Base-by-base conservation (phyloP, 1,140 invertebrate species). In the Episyrphus balteatus region DNA sequence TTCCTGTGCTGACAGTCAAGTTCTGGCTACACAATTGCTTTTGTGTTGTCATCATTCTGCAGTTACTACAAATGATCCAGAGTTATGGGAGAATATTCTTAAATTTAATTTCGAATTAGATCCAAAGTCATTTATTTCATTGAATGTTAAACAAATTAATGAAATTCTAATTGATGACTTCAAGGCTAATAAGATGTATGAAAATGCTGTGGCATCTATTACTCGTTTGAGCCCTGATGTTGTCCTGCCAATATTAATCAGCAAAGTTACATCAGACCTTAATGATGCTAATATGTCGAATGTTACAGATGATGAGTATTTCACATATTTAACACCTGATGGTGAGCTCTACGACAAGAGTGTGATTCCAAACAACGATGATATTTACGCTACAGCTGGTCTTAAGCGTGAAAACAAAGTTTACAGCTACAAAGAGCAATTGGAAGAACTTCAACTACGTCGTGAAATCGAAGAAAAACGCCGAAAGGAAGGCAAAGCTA, bases 341-440 rank as follows among this genome's bases (percentile, higher is more conserved):
- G 92, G 89, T 19, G 83, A 90, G 58, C 72, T 98, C 0, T 97
- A 87, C 64, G 91, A 99, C 70, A 93, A 88, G 67, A 83, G 80
- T 59, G 80, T 94, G 2, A 72, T 97, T 44, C 88, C 91, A 43
- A 80, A 79, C 47, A 79, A 75, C 51, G 76, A 77, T 42, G 78
- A 80, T 14, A 84, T 87, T 73, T 97, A 98, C 47, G 48, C 50
- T 14, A 62, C 62, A 30, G 47, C 51, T 41, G 58, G 59, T 57
- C 78, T 98, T 59, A 95, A 93, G 70, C 75, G 93, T 36, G 94
- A 98, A 62, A 98, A 89, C 64, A 98, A 97, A 73, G 88, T 83
- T 3, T 98, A 98, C 66, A 94, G 91, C 14, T 96, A 92, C 65
- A 93, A 95, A 64, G 95, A 98, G 56, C 95, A 98, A 66, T 74